These are phyloP conservation scores for Macrobrachium nipponense DNA, from an alignment of 1,140 invertebrate genomes.

Conservation along the genomic window DNA sequence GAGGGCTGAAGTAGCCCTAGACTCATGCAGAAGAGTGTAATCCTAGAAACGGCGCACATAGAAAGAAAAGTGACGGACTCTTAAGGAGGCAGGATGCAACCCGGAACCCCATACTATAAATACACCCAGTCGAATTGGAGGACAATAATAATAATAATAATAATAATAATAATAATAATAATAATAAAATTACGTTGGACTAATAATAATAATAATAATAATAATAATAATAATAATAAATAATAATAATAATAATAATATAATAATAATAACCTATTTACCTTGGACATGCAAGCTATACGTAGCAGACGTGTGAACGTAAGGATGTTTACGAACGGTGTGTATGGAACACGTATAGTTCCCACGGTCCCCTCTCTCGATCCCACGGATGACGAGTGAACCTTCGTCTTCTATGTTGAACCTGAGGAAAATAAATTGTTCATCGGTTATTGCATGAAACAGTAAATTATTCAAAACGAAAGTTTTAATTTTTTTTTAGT, in stretches of 20 bases:
- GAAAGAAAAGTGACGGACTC: too few species aligned
- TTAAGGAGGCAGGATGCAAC: too few species aligned
- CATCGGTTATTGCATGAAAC: neutral
- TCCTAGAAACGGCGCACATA: too few species aligned
- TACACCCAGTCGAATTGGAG: too few species aligned
- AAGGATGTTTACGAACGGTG: slow-evolving; percentile 64
- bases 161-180: too few species aligned
- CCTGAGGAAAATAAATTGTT: slow-evolving; percentile 7
- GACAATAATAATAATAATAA: too few species aligned
- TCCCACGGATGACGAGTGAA: slow-evolving; percentile 67
- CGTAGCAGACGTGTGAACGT: slow-evolving; percentile 48
- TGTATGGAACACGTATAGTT: slow-evolving; percentile 69
- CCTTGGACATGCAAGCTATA: slow-evolving; percentile 53
- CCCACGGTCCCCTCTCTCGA: slow-evolving; percentile 67
- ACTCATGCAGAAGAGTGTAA: too few species aligned
- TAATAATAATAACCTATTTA: too few species aligned
- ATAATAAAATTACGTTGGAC: slow-evolving; percentile 61
- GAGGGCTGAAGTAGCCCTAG: too few species aligned
- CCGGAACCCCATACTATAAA: too few species aligned
- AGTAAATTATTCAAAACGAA: neutral
- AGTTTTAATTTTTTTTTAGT: neutral
- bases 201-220: too few species aligned
- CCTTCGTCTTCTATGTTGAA: slow-evolving; percentile 66
- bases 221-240: neutral
- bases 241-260: too few species aligned